Percentiles rank a stretch among this genome's conserved stretches.
These are phyloP conservation scores for Mustela nigripes DNA, from an alignment of 2,113 vertebrate species.

Conservation along the genomic window DNA sequence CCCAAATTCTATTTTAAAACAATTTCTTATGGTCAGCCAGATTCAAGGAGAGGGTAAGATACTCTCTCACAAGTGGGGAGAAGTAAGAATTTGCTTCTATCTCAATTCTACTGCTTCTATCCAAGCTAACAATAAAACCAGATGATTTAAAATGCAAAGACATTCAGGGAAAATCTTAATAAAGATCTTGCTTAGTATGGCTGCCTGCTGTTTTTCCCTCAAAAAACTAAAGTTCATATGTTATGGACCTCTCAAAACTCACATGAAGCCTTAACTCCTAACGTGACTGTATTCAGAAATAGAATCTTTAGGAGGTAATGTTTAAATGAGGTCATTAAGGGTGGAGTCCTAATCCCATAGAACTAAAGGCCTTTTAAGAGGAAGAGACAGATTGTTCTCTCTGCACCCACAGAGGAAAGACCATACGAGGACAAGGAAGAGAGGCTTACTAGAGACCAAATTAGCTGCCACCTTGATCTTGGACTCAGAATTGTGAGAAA, in stretches of 20 bases:
- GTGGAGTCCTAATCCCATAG: not conserved
- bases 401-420: not conserved
- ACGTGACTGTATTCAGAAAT: not conserved
- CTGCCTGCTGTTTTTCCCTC: not conserved
- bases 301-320: not conserved
- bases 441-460: not conserved
- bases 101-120: not conserved
- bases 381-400: not conserved
- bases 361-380: not conserved
- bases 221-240: not conserved
- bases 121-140: not conserved
- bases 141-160: constrained; percentile 3
- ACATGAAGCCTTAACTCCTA: not conserved
- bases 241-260: not conserved
- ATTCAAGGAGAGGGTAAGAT: not conserved
- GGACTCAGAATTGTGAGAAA: not conserved
- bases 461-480: not conserved
- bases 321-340: not conserved
- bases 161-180: constrained; percentile 4
- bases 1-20: not conserved
- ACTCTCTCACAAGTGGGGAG: not conserved
- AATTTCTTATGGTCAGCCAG: not conserved
- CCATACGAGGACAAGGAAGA: not conserved
- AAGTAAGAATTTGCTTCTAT: not conserved
- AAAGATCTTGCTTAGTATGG: not conserved